These are phyloP conservation scores for Bathynomus jamesi DNA, from an alignment of 1,140 invertebrate genomes.

Conservation along the genomic window DNA sequence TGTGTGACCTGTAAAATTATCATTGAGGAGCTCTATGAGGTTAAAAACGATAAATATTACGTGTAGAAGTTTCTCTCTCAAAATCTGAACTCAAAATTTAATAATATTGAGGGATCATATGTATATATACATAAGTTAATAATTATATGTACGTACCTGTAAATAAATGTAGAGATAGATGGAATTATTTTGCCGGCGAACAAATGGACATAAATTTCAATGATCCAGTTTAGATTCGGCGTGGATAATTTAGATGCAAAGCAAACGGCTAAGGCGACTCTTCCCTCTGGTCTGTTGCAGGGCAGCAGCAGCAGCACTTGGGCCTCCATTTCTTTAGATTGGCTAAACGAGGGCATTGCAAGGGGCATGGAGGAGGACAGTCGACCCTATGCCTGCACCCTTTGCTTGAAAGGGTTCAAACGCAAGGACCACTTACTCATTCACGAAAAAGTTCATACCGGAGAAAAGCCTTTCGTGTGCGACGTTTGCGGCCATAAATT, in stretches of 20 bases:
- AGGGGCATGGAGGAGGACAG: constrained; percentile 43
- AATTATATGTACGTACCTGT: no score
- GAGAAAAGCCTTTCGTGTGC: constrained; percentile 48
- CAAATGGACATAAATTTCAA: no score
- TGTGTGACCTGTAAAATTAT: neutral
- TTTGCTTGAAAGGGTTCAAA: constrained; percentile 55
- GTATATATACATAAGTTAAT: no score
- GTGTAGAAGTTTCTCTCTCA: no score
- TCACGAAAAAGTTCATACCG: constrained; percentile 58
- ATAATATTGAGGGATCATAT: no score
- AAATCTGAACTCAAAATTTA: no score
- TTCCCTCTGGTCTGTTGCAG: constrained; percentile 31
- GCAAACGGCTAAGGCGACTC: constrained; percentile 19
- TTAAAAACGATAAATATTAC: no score
- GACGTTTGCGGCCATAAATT: constrained; percentile 34
- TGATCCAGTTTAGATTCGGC: no score
- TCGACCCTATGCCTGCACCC: constrained; percentile 55
- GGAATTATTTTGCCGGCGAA: no score
- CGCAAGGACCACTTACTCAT: constrained; percentile 61
- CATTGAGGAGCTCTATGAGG: neutral
- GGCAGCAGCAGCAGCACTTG: neutral
- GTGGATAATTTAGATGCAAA: no score
- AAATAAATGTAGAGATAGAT: no score
- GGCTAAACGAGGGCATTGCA: neutral
- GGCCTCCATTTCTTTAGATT: neutral